phyloP scores from a whole-genome alignment of 2,113 vertebrate genomes.

The Pseudorhombus dupliciocellatus region DNA sequence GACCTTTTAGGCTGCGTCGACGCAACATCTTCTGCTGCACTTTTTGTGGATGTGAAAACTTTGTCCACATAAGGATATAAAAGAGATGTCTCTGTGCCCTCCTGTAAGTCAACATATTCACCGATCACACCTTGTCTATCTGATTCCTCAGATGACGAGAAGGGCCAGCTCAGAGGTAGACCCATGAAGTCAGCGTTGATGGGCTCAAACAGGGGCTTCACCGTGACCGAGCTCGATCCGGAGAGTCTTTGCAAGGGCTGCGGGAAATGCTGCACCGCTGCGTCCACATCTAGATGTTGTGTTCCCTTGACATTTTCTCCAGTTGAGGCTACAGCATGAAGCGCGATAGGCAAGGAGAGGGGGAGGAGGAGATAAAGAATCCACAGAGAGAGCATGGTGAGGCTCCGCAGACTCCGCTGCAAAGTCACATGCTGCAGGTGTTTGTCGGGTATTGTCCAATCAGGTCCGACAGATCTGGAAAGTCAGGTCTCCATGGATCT shows the following conservation, averaged over 20 bases:
- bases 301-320: constrained; percentile 41
- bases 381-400: constrained; percentile 65
- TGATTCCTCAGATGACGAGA: constrained; percentile 48
- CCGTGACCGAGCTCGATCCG: constrained; percentile 7
- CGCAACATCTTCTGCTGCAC: constrained; percentile 5
- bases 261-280: constrained; percentile 2
- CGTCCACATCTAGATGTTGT: constrained; percentile 31
- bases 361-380: constrained; percentile 55
- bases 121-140: constrained; percentile 68
- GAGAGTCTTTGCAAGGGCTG: constrained; percentile 27
- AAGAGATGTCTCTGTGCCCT: constrained; percentile 27
- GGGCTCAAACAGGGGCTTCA: constrained; percentile 17
- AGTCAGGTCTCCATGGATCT: constrained; percentile 20
- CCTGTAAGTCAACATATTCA: constrained; percentile 65
- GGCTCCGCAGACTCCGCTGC: constrained; percentile 25
- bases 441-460: constrained; percentile 27
- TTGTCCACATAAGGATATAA: constrained; percentile 23
- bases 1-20: constrained; percentile 11
- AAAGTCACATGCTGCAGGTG: constrained; percentile 58
- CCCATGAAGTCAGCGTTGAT: constrained; percentile 33
- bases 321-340: constrained; percentile 25
- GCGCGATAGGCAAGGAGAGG: constrained; percentile 41
- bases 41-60: constrained; percentile 7
- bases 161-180: constrained; percentile 44
- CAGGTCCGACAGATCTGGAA: constrained; percentile 39